Evolutionary conservation across 2,888 invertebrate species (phyloP), one percentile per base, ranked within the genome.

Genomic region (Ormyrus pomaceus): DNA sequence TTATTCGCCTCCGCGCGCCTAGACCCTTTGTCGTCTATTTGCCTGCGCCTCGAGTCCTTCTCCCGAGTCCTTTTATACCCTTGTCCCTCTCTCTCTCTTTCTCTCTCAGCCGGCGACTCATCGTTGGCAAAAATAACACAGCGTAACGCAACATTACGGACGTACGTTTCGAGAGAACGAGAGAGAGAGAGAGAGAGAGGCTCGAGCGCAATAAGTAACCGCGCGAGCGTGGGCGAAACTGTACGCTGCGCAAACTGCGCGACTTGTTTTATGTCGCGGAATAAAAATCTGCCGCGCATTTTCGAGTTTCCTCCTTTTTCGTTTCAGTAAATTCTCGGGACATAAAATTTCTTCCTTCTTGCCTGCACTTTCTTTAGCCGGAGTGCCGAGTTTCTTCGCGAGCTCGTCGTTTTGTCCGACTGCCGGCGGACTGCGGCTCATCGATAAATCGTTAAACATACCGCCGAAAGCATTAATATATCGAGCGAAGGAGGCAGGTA

Each of bases 201-300:
- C 64, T 51, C 51, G 56, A 34, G 64, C 50, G 13, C 9, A 53
- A 64, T 73, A 73, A 74, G 65, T 74, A 74, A 66, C 65, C 56
- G 34, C 10, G 1, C 56, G 50, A 19, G 69, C 71, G 72, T 72
- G 62, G 72, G 72, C 58, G 73, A 55, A 8, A 48, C 51, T 45
- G 11, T 34, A 34, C n/a, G 13, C 58, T 58, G 50, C 4, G 65
- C 58, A 74, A 64, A 73, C 64, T 62, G 64, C 53, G 61, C 34
- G 64, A 58, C 73, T 65, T 65, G 73, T 73, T 65, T 73, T 73
- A 73, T 19, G 73, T 66, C 74, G 74, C 45, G 50, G 50, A 58
- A 58, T 56, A 58, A 74, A 74, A 74, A 74, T 74, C 58, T 51
- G 50, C 55, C 46, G 58, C 9, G 66, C 45, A 45, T 66, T 74